Conservation (phyloP, 2,888 invertebrate species). For the Atherix ibis region DNA sequence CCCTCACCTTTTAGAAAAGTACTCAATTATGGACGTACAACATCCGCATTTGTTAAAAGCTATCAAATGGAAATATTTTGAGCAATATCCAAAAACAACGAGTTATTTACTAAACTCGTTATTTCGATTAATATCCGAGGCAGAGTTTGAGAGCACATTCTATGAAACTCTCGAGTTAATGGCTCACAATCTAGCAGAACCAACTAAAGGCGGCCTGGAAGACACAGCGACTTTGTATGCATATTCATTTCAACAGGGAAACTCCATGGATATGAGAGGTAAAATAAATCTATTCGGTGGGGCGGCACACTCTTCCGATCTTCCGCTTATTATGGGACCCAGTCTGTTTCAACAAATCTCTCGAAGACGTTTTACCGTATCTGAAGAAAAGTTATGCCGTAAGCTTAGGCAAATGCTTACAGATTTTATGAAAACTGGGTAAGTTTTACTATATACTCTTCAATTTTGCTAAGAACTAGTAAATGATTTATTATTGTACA, state of each 20-base stretch:
- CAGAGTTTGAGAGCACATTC: constrained; percentile 27
- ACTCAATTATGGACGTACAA: constrained; percentile 10
- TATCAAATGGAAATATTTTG: constrained; percentile 29
- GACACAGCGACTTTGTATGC: constrained; percentile 17
- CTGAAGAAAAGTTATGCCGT: constrained; percentile 42
- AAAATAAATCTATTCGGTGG: constrained; percentile 34
- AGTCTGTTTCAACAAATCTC: constrained; percentile 48
- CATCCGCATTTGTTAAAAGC: constrained; percentile 19
- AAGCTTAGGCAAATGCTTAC: constrained; percentile 36
- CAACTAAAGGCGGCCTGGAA: background rate
- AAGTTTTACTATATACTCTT: too few relatives aligned
- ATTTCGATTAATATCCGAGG: constrained; percentile 28
- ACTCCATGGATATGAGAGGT: constrained; percentile 32
- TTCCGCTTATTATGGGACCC: constrained; percentile 49
- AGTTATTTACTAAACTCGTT: constrained; percentile 23
- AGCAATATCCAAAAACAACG: constrained; percentile 14
- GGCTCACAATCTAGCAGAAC: background rate
- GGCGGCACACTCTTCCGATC: constrained; percentile 49
- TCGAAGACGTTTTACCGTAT: constrained; percentile 40
- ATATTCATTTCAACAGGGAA: constrained; percentile 27
- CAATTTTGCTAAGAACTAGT: too few relatives aligned
- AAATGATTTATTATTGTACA: background rate
- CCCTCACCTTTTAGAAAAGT: constrained; percentile 36
- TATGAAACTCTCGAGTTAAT: constrained; percentile 21
- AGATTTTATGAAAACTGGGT: constrained; percentile 40